Conservation (phyloP, 2,797 vertebrate species). For the Brachyalestes nurse region DNA sequence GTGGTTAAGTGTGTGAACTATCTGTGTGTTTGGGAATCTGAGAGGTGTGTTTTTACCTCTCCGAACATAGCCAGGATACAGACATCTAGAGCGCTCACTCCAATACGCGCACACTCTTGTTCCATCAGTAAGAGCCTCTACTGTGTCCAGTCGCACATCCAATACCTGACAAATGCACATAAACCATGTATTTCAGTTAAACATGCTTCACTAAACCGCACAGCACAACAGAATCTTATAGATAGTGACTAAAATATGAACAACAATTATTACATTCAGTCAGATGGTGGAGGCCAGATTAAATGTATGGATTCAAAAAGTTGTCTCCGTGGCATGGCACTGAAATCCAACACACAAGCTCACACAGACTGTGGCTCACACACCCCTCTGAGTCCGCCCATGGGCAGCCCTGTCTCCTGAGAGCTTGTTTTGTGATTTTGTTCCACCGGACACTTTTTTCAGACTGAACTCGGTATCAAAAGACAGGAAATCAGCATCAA, state of each 20-base stretch:
- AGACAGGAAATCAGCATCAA: conserved; percentile 55
- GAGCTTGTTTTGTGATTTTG: conserved; percentile 43
- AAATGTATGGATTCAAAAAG: neutral
- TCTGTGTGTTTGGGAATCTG: neutral
- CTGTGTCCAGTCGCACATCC: conserved; percentile 85
- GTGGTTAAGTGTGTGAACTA: neutral
- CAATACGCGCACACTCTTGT: conserved; percentile 95
- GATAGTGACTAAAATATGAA: neutral
- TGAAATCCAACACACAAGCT: conserved; percentile 13
- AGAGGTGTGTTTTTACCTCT: conserved; percentile 76
- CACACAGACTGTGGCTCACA: conserved; percentile 32
- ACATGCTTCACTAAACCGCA: neutral
- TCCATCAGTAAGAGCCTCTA: conserved; percentile 83
- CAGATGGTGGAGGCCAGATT: neutral
- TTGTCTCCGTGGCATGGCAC: neutral
- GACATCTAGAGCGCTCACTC: conserved; percentile 94
- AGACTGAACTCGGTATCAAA: conserved; percentile 50
- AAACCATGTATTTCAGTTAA: neutral
- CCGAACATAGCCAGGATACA: conserved; percentile 92
- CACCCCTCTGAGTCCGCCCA: conserved; percentile 25
- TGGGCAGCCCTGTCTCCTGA: conserved; percentile 35
- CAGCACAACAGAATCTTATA: neutral
- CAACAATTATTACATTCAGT: neutral
- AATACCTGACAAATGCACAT: conserved; percentile 81
- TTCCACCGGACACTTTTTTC: conserved; percentile 40